phyloP scores from a whole-genome alignment of 2,888 invertebrate genomes.

The Parascotia fuliginaria region DNA sequence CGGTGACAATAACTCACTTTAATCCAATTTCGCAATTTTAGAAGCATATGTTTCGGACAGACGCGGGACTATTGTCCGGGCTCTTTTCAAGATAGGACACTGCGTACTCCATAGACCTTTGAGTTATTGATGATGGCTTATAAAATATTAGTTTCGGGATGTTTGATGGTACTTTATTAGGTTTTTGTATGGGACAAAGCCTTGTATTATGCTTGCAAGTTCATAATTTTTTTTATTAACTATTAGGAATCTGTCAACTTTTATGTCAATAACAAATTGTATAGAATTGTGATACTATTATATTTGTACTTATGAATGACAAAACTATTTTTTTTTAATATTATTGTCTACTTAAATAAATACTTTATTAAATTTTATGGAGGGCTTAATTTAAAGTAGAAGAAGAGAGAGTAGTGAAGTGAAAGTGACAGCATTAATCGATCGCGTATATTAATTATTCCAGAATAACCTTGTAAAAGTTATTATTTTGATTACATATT shows the following conservation, averaged over 20 bases:
- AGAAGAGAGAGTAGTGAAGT: too few relatives aligned
- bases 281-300: slow-evolving; percentile 30
- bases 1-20: slow-evolving; percentile 59
- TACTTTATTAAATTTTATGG: too few relatives aligned
- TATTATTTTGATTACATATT: too few relatives aligned
- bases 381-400: too few relatives aligned
- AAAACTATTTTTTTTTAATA: too few relatives aligned
- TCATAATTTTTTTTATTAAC: slow-evolving; percentile 46
- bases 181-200: slow-evolving; percentile 59
- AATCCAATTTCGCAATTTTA: slow-evolving; percentile 81
- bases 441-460: too few relatives aligned
- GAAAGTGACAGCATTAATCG: too few relatives aligned
- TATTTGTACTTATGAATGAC: slow-evolving; percentile 38
- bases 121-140: slow-evolving; percentile 75
- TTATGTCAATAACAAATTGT: slow-evolving; percentile 47
- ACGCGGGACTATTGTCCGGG: slow-evolving; percentile 67
- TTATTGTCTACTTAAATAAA: too few relatives aligned
- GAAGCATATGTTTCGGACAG: slow-evolving; percentile 70
- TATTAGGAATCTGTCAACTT: slow-evolving; percentile 43
- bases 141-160: slow-evolving; percentile 61
- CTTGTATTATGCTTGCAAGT: slow-evolving; percentile 48
- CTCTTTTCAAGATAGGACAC: slow-evolving; percentile 66
- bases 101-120: slow-evolving; percentile 48
- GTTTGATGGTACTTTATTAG: slow-evolving; percentile 67
- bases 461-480: too few relatives aligned